phyloP scores from a whole-genome alignment of 2,888 invertebrate species.

The Rhingia rostrata region DNA sequence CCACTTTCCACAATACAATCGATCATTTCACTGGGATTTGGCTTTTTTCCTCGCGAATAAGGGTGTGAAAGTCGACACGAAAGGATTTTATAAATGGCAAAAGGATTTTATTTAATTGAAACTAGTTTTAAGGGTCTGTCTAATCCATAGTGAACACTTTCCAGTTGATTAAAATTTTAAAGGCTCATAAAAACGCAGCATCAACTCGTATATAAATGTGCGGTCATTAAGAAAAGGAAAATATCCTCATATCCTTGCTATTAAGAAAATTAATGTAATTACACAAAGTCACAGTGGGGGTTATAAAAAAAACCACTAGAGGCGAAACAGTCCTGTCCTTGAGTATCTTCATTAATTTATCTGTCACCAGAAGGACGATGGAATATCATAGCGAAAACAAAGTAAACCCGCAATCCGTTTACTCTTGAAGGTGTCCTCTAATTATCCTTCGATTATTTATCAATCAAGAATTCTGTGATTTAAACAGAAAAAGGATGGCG shows the following conservation, averaged over 20 bases:
- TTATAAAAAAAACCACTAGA: neutral
- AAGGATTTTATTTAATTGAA: conserved; percentile 24
- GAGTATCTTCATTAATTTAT: too few species aligned
- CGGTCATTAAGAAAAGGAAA: conserved; percentile 33
- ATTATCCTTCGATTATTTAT: conserved; percentile 65
- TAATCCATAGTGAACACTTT: conserved; percentile 56
- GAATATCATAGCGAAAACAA: neutral
- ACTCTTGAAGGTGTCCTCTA: conserved; percentile 40
- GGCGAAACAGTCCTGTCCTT: too few species aligned
- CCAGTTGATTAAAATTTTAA: conserved; percentile 47
- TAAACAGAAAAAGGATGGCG: neutral
- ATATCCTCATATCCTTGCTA: conserved; percentile 26
- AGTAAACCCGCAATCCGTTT: neutral
- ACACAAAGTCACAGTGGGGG: neutral
- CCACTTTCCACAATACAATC: conserved; percentile 58
- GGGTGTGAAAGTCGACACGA: conserved; percentile 18
- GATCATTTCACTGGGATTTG: conserved; percentile 58
- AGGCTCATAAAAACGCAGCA: conserved; percentile 24
- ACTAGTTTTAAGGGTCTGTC: conserved; percentile 9
- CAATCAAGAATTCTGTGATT: conserved; percentile 51
- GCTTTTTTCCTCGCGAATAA: conserved; percentile 35
- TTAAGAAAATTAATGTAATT: conserved; percentile 57
- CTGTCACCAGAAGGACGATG: neutral
- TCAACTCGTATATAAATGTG: conserved; percentile 5
- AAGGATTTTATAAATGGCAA: conserved; percentile 46